Evolutionary conservation across 2,888 invertebrate genomes (phyloP), one percentile per base, ranked within the genome.

Genomic region (Euspilapteryx auroguttella): DNA sequence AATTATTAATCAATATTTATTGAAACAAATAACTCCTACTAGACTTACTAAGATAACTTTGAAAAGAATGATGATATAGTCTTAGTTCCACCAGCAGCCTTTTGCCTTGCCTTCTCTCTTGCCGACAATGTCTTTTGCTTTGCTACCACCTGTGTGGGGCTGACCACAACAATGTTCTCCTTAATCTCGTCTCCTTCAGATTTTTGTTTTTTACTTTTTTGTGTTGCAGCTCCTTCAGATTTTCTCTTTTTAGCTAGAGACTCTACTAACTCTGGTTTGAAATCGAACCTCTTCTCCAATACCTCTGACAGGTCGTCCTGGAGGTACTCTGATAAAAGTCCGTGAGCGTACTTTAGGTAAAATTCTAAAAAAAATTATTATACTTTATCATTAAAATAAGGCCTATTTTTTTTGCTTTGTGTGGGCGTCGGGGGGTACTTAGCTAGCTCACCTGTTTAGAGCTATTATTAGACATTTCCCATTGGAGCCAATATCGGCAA

Each of bases 51-150:
- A n/a, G n/a, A n/a, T n/a, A n/a, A n/a, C n/a, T 86, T 88, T 39
- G 80, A 82, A 53, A 91, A 91, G 65, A 89, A 90, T 17, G 85
- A 83, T 29, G 86, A 82, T 49, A 91, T 89, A 43, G 80, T 86
- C 65, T 89, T 91, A 14, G 86, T 85, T 27, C 89, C 87, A 43
- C 80, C 79, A 15, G 91, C 90, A 30, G 89, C 86, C 55, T 88
- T 90, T 42, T 83, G 81, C 41, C 84, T 69, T 0, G 86, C 81
- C 42, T 89, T 86, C 44, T 89, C 87, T 59, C 89, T 91, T 6
- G 85, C 78, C 24, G 83, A 77, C 31, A 82, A 42, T 14, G 66
- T 46, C 33, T 80, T 79, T 35, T 76, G 65, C 44, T 81, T 66
- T 29, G 53, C 49, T 28, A 63, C 32, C 27, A 37, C 44, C 22